These are phyloP conservation scores for Thryonomys swinderianus DNA, from an alignment of 2,113 vertebrate species.

Conservation along the genomic window DNA sequence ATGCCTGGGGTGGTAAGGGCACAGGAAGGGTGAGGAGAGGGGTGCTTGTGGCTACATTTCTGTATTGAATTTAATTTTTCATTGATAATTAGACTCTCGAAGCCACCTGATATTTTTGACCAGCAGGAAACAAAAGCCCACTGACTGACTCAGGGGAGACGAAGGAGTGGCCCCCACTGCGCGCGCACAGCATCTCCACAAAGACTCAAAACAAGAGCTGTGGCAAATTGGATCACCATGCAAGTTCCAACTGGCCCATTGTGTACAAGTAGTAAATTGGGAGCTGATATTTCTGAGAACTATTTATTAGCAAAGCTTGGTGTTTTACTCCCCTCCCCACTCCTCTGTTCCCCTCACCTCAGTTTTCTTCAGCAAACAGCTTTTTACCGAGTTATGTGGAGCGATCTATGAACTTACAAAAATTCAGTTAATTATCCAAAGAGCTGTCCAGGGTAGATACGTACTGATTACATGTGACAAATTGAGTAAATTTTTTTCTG, in stretches of 20 bases:
- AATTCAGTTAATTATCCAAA: constrained; percentile 85
- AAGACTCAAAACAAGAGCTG: constrained; percentile 96
- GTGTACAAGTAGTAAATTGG: constrained; percentile 93
- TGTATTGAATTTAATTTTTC: constrained; percentile 90
- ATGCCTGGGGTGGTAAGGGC: constrained; percentile 82
- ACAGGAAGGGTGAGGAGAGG: constrained; percentile 73
- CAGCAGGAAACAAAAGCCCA: constrained; percentile 92
- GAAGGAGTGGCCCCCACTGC: constrained; percentile 87
- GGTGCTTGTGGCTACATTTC: constrained; percentile 85
- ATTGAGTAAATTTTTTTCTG: constrained; percentile 60
- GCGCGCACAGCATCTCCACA: constrained; percentile 87
- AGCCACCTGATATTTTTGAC: constrained; percentile 93
- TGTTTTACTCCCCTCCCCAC: constrained; percentile 81
- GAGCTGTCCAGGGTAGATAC: constrained; percentile 82
- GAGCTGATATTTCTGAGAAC: constrained; percentile 91
- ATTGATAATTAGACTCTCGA: constrained; percentile 93
- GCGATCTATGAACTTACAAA: constrained; percentile 81
- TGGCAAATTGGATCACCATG: constrained; percentile 93
- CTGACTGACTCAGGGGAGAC: constrained; percentile 92
- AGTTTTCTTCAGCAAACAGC: constrained; percentile 83
- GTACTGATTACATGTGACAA: constrained; percentile 72
- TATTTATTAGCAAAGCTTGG: constrained; percentile 90
- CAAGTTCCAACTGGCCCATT: constrained; percentile 97
- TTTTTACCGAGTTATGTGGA: constrained; percentile 86
- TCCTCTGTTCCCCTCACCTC: neutral